These are phyloP conservation scores for Sebastes cheni DNA, from an alignment of 2,797 vertebrate genomes.

Conservation along the genomic window DNA sequence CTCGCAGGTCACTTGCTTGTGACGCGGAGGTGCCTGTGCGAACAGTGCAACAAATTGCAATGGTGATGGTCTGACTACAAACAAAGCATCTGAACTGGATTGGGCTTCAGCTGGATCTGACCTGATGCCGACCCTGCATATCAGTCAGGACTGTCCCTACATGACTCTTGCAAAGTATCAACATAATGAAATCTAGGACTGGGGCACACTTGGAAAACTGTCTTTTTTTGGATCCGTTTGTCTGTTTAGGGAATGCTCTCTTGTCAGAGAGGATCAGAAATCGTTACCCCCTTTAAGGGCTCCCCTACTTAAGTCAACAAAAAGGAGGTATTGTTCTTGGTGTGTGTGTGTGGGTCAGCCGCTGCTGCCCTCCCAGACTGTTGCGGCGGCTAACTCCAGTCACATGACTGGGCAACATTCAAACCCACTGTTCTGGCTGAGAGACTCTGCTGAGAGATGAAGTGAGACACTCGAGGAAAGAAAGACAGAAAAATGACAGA, in stretches of 20 bases:
- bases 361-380: conserved; percentile 48
- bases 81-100: conserved; percentile 1
- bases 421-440: conserved; percentile 49
- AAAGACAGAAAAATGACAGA: neutral
- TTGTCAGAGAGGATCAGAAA: conserved; percentile 50
- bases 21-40: neutral
- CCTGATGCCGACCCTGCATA: neutral
- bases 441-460: conserved; percentile 43
- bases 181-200: conserved; percentile 5
- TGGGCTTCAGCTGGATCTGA: neutral
- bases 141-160: neutral
- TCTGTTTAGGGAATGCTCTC: conserved; percentile 37
- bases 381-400: conserved; percentile 62
- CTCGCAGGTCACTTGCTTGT: neutral
- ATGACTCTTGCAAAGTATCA: neutral
- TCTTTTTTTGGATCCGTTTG: neutral
- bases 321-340: conserved; percentile 72
- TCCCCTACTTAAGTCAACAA: conserved; percentile 53
- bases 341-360: conserved; percentile 43
- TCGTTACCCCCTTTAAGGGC: conserved; percentile 36
- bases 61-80: neutral
- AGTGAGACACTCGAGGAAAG: conserved; percentile 15
- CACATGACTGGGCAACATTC: conserved; percentile 73
- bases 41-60: neutral
- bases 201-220: neutral